Evolutionary conservation across 1,140 invertebrate species (phyloP), one percentile per base, ranked within the genome.

Genomic region (Drosophila pachea): DNA sequence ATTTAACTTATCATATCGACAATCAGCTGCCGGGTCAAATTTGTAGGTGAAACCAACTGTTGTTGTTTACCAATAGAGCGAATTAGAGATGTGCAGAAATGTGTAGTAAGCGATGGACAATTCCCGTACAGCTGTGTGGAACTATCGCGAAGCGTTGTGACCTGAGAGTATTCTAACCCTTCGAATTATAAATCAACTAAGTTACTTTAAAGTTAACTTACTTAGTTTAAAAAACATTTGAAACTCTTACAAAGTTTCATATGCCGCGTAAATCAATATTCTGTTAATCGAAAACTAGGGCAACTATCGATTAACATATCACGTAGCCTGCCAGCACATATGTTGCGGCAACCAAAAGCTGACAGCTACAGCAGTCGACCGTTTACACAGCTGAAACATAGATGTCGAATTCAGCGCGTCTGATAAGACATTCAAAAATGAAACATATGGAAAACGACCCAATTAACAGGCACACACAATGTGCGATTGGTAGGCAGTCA

Each of bases 11-110:
- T 69, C 61, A 64, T 63, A 45, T 52, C 49, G 32, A 9, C 22
- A 65, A 69, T 69, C 67, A 45, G 67, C 47, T 58, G 60, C 45
- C 53, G 38, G 67, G 67, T 69, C 67, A 69, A 69, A 69, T 65
- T 65, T 69, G 67, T 64, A 69, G 67, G 67, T 69, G 67, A 69
- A 64, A 50, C 50, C 33, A 52, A 36, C 49, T 60, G 63, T 66
- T 70, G 68, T 66, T 70, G 68, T 66, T 68, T 68, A 68, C 52
- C 36, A 33, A 56, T 11, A 55, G 48, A 12, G 7, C 29, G 7
- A 8, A 31, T 32, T 65, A 65, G 67, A n/a, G 66, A 31, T 68
- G 66, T 35, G 11, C 33, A 43, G 22, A 22, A 3, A 12, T 29
- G 16, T 49, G 7, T 9, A 11, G 50, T 11, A 33, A 29, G 40